A percentile compares a stretch with the other conserved stretches of the same genome.
phyloP scores from a whole-genome alignment of 1,140 invertebrate genomes.

The Platyscapa corneri region DNA sequence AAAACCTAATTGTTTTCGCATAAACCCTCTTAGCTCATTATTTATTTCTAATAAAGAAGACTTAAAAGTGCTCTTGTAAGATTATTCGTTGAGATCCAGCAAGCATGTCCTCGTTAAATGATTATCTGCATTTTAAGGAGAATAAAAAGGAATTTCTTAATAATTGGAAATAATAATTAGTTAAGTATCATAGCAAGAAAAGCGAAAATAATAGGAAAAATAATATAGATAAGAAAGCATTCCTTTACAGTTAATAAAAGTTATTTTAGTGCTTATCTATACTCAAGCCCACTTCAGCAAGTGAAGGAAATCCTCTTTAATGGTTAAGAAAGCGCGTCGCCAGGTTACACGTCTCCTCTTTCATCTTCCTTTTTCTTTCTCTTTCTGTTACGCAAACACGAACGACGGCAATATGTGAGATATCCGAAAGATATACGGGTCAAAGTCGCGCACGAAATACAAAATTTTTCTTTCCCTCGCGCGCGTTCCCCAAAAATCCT shows the following conservation, averaged over 20 bases:
- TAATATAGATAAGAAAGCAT: neutral
- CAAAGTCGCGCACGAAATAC: conserved; percentile 29
- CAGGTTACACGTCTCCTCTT: neutral
- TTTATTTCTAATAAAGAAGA: no score
- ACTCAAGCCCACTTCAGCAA: neutral
- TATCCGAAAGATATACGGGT: conserved; percentile 23
- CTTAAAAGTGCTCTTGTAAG: no score
- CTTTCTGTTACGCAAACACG: neutral
- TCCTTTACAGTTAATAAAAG: neutral
- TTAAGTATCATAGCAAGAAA: neutral
- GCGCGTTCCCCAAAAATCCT: no score
- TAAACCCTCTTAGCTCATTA: no score
- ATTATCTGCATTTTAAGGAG: neutral
- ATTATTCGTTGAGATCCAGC: no score
- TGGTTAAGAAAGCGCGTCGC: neutral
- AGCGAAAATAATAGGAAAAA: neutral
- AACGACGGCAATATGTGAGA: no score
- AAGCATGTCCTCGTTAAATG: no score
- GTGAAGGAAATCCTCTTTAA: neutral
- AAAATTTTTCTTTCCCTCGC: neutral
- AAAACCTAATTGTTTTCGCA: no score
- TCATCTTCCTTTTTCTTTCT: neutral
- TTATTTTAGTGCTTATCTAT: neutral
- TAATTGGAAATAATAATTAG: no score
- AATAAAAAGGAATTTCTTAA: no score